Conservation (phyloP, 2,888 invertebrate species). For the Andrena flavipes region DNA sequence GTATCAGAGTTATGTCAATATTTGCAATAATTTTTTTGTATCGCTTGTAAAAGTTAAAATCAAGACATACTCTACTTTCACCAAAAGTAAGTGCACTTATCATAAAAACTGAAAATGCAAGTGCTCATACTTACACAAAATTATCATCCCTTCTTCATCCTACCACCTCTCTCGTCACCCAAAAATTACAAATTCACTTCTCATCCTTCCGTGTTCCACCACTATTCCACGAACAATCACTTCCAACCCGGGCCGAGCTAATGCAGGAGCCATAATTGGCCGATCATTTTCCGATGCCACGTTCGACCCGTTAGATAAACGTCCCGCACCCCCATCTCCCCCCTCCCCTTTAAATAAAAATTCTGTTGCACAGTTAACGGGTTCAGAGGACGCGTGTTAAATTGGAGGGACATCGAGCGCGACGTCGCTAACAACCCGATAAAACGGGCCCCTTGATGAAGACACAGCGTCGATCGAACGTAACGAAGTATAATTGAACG, state of each 20-base stretch:
- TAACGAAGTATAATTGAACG: constrained; percentile 72
- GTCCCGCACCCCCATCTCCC: not conserved
- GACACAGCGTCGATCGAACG: constrained; percentile 64
- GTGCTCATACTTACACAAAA: no score
- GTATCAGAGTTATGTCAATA: no score
- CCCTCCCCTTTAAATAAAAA: constrained; percentile 11
- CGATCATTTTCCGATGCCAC: constrained; percentile 10
- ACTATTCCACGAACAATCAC: not conserved
- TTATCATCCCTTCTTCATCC: not conserved
- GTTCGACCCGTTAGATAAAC: constrained; percentile 31
- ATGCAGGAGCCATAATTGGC: not conserved
- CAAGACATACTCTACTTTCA: no score
- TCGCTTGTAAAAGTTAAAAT: no score
- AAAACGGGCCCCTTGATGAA: constrained; percentile 60
- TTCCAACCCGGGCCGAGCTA: not conserved
- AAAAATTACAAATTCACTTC: constrained; percentile 10
- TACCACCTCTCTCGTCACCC: not conserved
- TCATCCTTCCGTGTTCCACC: not conserved
- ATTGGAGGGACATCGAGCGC: constrained; percentile 53
- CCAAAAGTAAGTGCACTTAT: no score
- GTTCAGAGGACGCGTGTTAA: constrained; percentile 25
- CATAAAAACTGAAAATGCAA: no score
- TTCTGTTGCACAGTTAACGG: constrained; percentile 36
- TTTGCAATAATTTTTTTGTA: no score
- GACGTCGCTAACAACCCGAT: constrained; percentile 65